These are phyloP conservation scores for Pseudococcus viburni DNA, from an alignment of 2,888 invertebrate species.

Conservation along the genomic window DNA sequence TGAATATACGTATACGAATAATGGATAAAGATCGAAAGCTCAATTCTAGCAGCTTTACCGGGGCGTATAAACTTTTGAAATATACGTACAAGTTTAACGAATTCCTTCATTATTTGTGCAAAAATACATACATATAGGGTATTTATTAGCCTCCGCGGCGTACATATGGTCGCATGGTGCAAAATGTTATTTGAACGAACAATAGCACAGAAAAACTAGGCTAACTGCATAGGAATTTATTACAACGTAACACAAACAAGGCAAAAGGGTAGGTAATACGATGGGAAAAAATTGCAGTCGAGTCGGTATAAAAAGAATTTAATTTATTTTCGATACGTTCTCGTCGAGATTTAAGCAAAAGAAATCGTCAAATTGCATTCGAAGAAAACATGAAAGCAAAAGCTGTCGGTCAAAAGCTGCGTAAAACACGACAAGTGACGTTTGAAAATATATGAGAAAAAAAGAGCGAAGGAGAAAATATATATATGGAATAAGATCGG, in stretches of 20 bases:
- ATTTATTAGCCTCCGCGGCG: neutral
- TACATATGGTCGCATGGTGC: neutral
- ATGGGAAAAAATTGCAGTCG: neutral
- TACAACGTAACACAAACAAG: neutral
- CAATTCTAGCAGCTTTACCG: slow-evolving; percentile 13
- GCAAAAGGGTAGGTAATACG: neutral
- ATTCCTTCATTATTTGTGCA: slow-evolving; percentile 26
- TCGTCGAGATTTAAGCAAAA: neutral
- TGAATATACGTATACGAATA: slow-evolving; percentile 16
- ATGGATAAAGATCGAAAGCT: slow-evolving; percentile 50
- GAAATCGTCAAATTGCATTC: neutral
- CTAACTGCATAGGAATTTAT: neutral
- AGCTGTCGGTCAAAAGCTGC: slow-evolving; percentile 16
- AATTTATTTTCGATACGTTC: neutral
- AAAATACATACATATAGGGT: neutral
- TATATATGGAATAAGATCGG: slow-evolving; percentile 38
- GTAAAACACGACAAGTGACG: slow-evolving; percentile 20
- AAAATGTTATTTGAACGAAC: neutral
- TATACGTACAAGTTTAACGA: slow-evolving; percentile 19
- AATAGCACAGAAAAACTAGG: slow-evolving; percentile 4
- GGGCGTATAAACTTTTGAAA: slow-evolving; percentile 26
- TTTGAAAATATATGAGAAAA: slow-evolving; percentile 32
- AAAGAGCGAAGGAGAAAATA: neutral
- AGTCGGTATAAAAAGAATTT: neutral
- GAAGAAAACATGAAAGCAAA: neutral